Percentiles rank a stretch among this genome's conserved stretches.
Evolutionary conservation across 2,888 invertebrate genomes (phyloP).

Genomic region (Pollenia amentaria): DNA sequence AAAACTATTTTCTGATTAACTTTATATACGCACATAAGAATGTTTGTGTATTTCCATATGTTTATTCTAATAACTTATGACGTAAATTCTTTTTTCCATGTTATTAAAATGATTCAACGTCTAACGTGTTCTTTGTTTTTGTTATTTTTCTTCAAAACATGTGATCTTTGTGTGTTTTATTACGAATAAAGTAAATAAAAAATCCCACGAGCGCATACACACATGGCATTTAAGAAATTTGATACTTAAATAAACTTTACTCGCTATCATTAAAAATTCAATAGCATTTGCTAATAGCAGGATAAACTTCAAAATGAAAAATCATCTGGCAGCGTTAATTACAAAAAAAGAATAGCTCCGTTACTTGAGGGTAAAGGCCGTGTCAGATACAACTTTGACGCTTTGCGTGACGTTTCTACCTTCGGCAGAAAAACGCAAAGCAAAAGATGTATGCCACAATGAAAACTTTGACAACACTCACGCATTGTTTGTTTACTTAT

Average conservation of each 20-base stretch:
- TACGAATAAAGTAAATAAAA: constrained; percentile 28
- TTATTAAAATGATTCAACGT: constrained; percentile 52
- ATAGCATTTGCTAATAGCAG: no score
- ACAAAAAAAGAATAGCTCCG: background rate
- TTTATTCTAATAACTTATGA: constrained; percentile 13
- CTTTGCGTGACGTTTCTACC: no score
- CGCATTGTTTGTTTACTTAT: no score
- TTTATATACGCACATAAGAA: background rate
- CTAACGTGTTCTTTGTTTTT: constrained; percentile 9
- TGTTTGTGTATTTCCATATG: background rate
- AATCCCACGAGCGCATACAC: background rate
- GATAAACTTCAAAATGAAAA: background rate
- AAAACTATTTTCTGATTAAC: no score
- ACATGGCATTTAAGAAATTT: background rate
- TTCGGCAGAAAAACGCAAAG: no score
- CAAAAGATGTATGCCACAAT: no score
- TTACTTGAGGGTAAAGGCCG: no score
- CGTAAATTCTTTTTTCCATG: constrained; percentile 29
- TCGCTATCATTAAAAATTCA: no score
- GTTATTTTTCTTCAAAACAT: constrained; percentile 14
- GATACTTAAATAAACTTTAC: background rate
- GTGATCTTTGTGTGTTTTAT: constrained; percentile 33
- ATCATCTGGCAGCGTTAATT: constrained; percentile 27
- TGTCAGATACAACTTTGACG: no score
- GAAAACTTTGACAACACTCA: no score